Evolutionary conservation across 30 jellyfish, hydroid and myxozoan species (phyloP).

Genomic region (Mastigias papua): DNA sequence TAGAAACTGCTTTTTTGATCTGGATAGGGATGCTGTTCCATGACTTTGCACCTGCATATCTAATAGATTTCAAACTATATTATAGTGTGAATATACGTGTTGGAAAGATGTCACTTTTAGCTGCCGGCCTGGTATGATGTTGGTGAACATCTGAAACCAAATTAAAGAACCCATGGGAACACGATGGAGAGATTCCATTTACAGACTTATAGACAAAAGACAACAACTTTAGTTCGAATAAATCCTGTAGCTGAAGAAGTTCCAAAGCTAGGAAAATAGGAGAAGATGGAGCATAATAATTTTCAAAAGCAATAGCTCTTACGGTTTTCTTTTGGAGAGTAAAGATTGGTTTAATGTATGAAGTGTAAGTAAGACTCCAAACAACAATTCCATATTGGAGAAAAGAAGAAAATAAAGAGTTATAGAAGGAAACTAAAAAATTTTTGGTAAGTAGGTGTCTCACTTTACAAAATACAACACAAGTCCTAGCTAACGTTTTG

Average conservation of each 20-base stretch:
- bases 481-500: slow-evolving; percentile 40
- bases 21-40: too few relatives aligned
- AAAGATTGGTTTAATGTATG: slow-evolving; percentile 24
- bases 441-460: slow-evolving; percentile 36
- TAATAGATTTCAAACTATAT: slow-evolving; percentile 24
- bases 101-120: slow-evolving; percentile 21
- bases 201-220: slow-evolving; percentile 40
- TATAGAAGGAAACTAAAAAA: slow-evolving; percentile 13
- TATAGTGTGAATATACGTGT: not conserved
- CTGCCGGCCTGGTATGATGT: not conserved
- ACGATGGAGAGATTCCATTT: slow-evolving; percentile 5
- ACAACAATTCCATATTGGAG: slow-evolving; percentile 27
- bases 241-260: slow-evolving; percentile 24
- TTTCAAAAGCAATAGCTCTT: slow-evolving; percentile 47
- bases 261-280: slow-evolving; percentile 18
- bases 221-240: slow-evolving; percentile 13
- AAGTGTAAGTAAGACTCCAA: slow-evolving; percentile 32
- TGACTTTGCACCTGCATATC: too few relatives aligned
- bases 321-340: slow-evolving; percentile 45
- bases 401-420: slow-evolving; percentile 8
- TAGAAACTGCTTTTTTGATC: slow-evolving; percentile 10
- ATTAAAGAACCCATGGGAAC: slow-evolving; percentile 6
- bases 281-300: slow-evolving; percentile 37
- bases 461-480: slow-evolving; percentile 28
- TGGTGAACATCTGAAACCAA: slow-evolving; percentile 9